Percentiles rank a stretch among this genome's conserved stretches.
phyloP scores from a whole-genome alignment of 2,113 vertebrate genomes.

The Tragelaphus strepsiceros region DNA sequence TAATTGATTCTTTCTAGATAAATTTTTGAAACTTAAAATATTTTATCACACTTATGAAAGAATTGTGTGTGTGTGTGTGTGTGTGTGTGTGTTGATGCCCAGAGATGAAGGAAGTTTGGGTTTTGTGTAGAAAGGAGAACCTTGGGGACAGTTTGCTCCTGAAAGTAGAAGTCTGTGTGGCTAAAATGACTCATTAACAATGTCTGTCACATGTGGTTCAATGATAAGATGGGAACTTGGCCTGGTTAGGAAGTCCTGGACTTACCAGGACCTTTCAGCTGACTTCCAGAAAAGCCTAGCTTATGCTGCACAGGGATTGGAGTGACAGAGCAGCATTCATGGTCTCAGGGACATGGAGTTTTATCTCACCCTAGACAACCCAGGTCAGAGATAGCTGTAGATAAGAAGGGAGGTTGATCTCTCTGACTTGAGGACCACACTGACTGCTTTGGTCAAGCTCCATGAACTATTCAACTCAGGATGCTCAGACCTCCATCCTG shows the following conservation, averaged over 20 bases:
- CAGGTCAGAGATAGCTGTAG: background rate
- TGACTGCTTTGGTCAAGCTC: background rate
- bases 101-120: background rate
- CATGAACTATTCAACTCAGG: background rate
- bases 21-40: background rate
- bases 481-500: background rate
- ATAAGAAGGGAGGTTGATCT: background rate
- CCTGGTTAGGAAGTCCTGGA: conserved; percentile 10
- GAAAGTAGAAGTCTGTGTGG: conserved; percentile 3
- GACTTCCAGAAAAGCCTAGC: background rate
- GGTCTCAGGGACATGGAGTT: background rate
- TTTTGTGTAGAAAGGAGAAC: conserved; percentile 30
- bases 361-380: background rate
- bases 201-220: background rate
- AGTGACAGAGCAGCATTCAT: background rate
- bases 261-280: background rate
- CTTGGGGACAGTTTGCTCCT: background rate
- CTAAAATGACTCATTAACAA: conserved; percentile 10
- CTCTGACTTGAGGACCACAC: background rate
- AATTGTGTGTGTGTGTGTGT: background rate
- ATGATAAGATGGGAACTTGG: background rate
- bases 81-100: background rate
- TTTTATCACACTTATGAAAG: background rate
- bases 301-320: background rate
- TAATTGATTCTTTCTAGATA: background rate